Evolutionary conservation across 2,113 vertebrate genomes (phyloP), one percentile per base, ranked within the genome.

Genomic region (Forbesichthys papilliferus): DNA sequence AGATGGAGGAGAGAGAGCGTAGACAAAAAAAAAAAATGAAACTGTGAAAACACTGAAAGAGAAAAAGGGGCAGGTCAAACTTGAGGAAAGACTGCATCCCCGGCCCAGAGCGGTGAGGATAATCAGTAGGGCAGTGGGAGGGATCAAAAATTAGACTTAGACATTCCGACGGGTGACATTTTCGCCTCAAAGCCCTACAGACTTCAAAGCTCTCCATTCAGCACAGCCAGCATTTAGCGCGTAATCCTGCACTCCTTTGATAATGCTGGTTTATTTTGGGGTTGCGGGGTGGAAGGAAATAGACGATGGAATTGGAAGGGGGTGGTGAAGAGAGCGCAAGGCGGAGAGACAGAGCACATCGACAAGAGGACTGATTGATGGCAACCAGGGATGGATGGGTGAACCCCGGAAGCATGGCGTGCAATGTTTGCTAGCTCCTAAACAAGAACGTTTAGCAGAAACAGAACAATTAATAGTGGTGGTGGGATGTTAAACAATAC

Each of bases 241-340:
- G 78, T 89, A 89, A 89, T 88, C 85, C 75, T 62, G 69, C 48
- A 61, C 79, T 82, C 69, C 77, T 83, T 84, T 84, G 80, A 87
- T 86, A 84, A 88, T 81, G 73, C 77, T 66, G 85, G 79, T 88
- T 86, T 87, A 86, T 83, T 86, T 82, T 66, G 73, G 76, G 71
- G 72, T 68, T 82, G 58, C 76, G 79, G 73, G 77, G 70, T 69
- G 69, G 69, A 59, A 66, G 61, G 42, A 80, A 83, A 83, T 60
- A 52, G 34, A 58, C 12, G 13, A 18, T 16, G 57, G 61, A 61
- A 66, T 27, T 27, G 27, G 20, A 1, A 20, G 20, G 27, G 27
- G 2, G 27, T 67, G 77, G 2, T n/a, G 62, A 36, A 52, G 53
- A 70, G 65, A 13, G 33, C 55, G 34, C 13, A 34, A 62, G 47